Percentiles rank a stretch among this genome's conserved stretches.
phyloP scores from a whole-genome alignment of 2,113 vertebrate genomes.

The Heterochromis multidens region DNA sequence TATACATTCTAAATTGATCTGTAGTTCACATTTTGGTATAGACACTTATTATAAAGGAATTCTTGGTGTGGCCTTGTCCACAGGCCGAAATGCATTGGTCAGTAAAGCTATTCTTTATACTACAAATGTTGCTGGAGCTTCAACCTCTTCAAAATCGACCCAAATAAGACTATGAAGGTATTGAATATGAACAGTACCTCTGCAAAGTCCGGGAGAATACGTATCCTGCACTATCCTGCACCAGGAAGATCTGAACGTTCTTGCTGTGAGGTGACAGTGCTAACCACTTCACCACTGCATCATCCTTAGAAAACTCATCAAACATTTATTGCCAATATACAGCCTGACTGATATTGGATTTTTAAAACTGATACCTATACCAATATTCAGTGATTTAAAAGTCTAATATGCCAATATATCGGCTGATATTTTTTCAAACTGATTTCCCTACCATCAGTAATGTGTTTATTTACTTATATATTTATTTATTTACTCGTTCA shows the following conservation, averaged over 20 bases:
- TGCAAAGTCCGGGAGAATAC: background rate
- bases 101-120: background rate
- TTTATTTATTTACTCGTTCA: background rate
- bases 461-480: background rate
- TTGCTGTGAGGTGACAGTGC: background rate
- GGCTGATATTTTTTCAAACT: background rate
- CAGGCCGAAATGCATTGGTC: background rate
- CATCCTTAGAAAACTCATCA: background rate
- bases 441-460: background rate
- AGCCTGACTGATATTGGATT: background rate
- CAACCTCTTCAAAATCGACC: background rate
- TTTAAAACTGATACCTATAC: background rate
- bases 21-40: background rate
- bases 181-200: background rate
- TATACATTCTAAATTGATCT: background rate
- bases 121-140: background rate
- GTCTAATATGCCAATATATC: background rate
- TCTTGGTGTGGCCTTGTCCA: background rate
- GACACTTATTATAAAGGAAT: background rate
- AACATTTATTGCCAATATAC: background rate
- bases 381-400: background rate
- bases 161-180: background rate
- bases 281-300: background rate
- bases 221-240: background rate
- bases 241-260: background rate